Evolutionary conservation across 2,888 invertebrate genomes (phyloP).

Genomic region (Oligia latruncula): DNA sequence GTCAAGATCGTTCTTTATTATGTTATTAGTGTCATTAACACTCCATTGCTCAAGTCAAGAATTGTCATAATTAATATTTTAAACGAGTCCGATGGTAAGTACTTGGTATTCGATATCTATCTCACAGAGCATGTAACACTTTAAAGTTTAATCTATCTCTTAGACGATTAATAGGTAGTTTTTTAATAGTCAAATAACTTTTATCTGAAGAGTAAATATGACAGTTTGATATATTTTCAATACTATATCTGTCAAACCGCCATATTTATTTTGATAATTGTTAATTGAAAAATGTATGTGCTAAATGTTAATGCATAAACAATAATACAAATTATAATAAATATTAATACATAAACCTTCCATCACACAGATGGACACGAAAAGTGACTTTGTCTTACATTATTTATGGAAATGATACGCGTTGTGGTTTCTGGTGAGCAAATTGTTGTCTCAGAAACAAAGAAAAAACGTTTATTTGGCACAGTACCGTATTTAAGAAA

Average conservation of each 20-base stretch:
- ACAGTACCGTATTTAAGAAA: not conserved
- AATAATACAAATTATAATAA: no score
- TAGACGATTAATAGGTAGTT: no score
- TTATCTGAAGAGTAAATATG: no score
- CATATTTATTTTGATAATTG: not conserved
- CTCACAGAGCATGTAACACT: no score
- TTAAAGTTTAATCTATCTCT: no score
- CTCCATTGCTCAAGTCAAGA: not conserved
- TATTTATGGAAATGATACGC: not conserved
- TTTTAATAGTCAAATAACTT: not conserved
- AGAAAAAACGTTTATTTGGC: not conserved
- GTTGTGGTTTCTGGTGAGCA: not conserved
- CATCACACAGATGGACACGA: not conserved
- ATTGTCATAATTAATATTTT: no score
- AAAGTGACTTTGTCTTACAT: not conserved
- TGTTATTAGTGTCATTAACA: not conserved
- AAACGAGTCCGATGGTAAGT: no score
- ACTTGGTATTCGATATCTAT: no score
- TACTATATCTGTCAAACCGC: not conserved
- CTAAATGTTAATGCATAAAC: not conserved
- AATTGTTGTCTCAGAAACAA: not conserved
- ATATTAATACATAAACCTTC: not conserved
- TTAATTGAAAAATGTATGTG: not conserved
- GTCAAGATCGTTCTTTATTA: not conserved
- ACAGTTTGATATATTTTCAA: not conserved